Conservation (phyloP, 2,113 vertebrate genomes). For the Amphilophus citrinellus region DNA sequence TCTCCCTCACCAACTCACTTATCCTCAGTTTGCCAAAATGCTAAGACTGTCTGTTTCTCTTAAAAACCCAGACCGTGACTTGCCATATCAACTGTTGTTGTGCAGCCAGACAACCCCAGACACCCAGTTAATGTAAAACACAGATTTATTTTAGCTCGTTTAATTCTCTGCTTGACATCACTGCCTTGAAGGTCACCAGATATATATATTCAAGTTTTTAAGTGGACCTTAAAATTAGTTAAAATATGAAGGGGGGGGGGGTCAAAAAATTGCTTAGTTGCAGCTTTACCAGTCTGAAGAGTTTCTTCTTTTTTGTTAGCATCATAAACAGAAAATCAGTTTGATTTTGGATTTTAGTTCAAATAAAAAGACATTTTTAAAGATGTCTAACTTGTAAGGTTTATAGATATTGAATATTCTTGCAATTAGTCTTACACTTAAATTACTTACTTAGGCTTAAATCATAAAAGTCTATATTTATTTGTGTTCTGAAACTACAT, state of each 20-base stretch:
- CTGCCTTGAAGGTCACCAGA: constrained; percentile 15
- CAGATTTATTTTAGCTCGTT: constrained; percentile 35
- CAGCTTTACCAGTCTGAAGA: too few species aligned
- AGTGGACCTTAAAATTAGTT: neutral
- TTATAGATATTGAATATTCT: too few species aligned
- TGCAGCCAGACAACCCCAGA: neutral
- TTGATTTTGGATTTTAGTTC: too few species aligned
- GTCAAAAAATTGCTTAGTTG: too few species aligned
- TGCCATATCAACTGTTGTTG: constrained; percentile 11
- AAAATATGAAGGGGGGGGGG: neutral
- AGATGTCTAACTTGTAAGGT: too few species aligned
- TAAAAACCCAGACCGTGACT: constrained; percentile 27
- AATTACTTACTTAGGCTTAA: too few species aligned
- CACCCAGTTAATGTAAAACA: constrained; percentile 2
- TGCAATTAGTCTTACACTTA: too few species aligned
- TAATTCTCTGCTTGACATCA: neutral
- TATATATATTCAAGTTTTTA: fast-evolving
- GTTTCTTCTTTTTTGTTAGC: too few species aligned
- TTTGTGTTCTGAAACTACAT: too few species aligned
- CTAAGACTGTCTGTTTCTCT: neutral
- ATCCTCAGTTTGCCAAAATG: neutral
- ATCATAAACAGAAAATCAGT: too few species aligned
- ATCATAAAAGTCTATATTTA: too few species aligned
- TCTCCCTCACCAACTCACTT: neutral
- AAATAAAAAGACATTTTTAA: too few species aligned